phyloP scores from a whole-genome alignment of 2,797 vertebrate genomes.

The Sebastolobus alascanus region DNA sequence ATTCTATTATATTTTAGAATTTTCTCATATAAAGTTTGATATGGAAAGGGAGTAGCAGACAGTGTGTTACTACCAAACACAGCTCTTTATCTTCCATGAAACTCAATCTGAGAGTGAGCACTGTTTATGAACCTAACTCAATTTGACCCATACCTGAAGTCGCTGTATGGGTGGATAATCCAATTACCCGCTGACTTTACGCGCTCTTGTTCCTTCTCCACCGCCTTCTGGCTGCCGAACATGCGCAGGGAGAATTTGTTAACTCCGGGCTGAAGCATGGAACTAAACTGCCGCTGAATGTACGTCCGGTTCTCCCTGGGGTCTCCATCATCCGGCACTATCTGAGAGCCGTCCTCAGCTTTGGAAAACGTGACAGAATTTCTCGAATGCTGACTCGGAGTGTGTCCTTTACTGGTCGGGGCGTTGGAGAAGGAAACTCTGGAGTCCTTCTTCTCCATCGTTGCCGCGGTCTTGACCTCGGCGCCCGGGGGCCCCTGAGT shows the following conservation, averaged over 20 bases:
- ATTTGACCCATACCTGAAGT: slow-evolving; percentile 91
- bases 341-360: slow-evolving; percentile 86
- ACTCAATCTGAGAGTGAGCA: background rate
- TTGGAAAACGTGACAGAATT: slow-evolving; percentile 81
- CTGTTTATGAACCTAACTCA: slow-evolving; percentile 2
- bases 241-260: slow-evolving; percentile 99
- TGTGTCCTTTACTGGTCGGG: slow-evolving; percentile 70
- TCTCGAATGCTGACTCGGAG: slow-evolving; percentile 68
- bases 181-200: slow-evolving; percentile 98
- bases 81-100: background rate
- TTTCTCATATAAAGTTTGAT: background rate
- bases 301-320: slow-evolving; percentile 89
- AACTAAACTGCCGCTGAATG: slow-evolving; percentile 96
- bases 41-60: background rate
- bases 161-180: slow-evolving; percentile 99
- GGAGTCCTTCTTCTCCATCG: slow-evolving; percentile 84
- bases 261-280: slow-evolving; percentile 97
- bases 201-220: slow-evolving; percentile 95
- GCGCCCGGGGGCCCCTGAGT: slow-evolving; percentile 69
- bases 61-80: background rate
- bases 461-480: slow-evolving; percentile 69
- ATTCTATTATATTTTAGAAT: background rate
- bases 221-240: slow-evolving; percentile 98
- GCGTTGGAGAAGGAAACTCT: slow-evolving; percentile 86
- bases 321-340: slow-evolving; percentile 88